Base-by-base conservation (phyloP, 2,888 invertebrate species). In the Drosophila antonietae region DNA sequence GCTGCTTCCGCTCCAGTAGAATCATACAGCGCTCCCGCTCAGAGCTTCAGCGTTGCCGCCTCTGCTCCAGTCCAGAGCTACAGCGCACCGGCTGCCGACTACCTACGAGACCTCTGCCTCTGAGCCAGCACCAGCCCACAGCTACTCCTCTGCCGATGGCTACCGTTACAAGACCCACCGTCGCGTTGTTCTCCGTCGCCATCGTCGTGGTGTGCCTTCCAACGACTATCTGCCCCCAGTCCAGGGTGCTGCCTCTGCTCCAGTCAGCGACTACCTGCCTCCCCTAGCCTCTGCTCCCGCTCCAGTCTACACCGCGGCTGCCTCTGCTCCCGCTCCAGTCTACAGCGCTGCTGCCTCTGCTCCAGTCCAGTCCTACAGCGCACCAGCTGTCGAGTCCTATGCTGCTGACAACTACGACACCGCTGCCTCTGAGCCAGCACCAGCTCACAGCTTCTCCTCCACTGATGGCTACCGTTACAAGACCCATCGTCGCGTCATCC, bases 391-490 rank as follows among this genome's bases (percentile, higher is more conserved):
- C 18, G 65, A 71, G 66, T 75, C 62, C 77, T 80, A 61, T 23
- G 18, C 7, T 4, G 66, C 61, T 68, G 74, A 75, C 9, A 58
- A 63, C 44, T 83, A 75, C 73, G 51, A 75, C 18, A 55, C 77
- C 66, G 63, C 67, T 60, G 79, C 78, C 60, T 72, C 80, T 14
- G 68, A 73, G 62, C 68, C 81, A 18, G 89, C 75, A 20, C 78
- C 88, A 70, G 90, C 91, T 43, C 91, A 91, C 77, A 83, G 77
- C 71, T 91, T 73, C 81, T 91, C 91, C 7, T 69, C 90, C 62
- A 70, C 53, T 60, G 92, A 92, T 68, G 92, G 92, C 41, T 93
- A 92, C 83, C 90, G 89, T 57, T 92, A 93, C 84, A 92, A 84
- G 83, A 92, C 91, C 75, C 81, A 88, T 10, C 88, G 80, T 55